phyloP scores from a whole-genome alignment of 2,797 vertebrate species.

The Lagorchestes hirsutus region DNA sequence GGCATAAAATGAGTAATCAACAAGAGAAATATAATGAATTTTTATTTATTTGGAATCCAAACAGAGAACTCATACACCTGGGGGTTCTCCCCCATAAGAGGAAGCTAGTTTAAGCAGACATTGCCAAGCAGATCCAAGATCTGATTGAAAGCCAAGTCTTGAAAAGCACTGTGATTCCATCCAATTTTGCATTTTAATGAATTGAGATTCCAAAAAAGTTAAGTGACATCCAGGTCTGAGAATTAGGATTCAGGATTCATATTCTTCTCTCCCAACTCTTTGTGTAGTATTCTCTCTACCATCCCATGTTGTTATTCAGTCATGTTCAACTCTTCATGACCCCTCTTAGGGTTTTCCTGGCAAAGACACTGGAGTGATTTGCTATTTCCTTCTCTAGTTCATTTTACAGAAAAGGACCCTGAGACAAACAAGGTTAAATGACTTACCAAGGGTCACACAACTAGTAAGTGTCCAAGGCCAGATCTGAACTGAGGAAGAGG shows the following conservation, averaged over 20 bases:
- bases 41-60: slow-evolving; percentile 35
- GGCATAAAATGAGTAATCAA: slow-evolving; percentile 32
- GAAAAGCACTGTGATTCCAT: background rate
- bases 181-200: background rate
- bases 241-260: background rate
- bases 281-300: background rate
- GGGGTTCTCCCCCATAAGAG: background rate
- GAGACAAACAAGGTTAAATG: background rate
- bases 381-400: background rate
- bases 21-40: slow-evolving; percentile 39
- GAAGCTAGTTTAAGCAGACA: background rate
- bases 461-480: background rate
- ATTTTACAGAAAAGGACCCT: background rate
- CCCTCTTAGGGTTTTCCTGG: background rate
- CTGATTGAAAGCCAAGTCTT: background rate
- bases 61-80: slow-evolving; percentile 18
- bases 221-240: background rate
- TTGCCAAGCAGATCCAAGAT: background rate
- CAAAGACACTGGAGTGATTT: background rate
- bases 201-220: background rate
- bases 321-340: background rate
- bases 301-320: background rate
- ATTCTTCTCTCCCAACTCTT: background rate
- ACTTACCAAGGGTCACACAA: background rate
- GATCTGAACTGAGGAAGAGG: background rate